Conservation (phyloP, 2,888 invertebrate genomes). For the Noctua janthina region DNA sequence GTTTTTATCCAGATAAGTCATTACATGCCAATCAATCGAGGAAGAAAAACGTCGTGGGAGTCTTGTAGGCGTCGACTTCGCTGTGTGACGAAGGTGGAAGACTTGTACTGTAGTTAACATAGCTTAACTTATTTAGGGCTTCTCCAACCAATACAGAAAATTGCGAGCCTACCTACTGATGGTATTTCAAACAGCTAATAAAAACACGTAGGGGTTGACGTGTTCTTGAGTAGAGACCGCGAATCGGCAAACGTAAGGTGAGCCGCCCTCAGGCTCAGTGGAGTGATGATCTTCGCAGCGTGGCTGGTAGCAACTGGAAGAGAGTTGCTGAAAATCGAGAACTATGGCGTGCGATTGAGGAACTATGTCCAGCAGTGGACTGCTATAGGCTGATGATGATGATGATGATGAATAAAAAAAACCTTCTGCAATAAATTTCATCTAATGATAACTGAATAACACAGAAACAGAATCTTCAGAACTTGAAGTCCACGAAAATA, state of each 20-base stretch:
- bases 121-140: not conserved
- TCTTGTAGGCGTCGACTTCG: not conserved
- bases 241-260: no score
- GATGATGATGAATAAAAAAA: not conserved
- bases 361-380: no score
- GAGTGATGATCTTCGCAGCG: no score
- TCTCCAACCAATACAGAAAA: no score
- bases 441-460: not conserved
- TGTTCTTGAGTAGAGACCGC: no score
- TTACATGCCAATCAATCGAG: not conserved
- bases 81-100: not conserved
- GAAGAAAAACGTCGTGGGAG: constrained; percentile 2
- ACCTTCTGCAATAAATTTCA: not conserved
- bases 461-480: not conserved
- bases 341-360: no score
- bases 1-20: not conserved
- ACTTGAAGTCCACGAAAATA: constrained; percentile 16
- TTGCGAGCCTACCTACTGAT: not conserved
- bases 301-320: no score
- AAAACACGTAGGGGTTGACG: not conserved
- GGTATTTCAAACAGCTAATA: not conserved
- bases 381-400: no score
- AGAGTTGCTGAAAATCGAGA: no score
- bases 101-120: not conserved
- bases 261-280: no score